phyloP scores from a whole-genome alignment of 2,113 vertebrate genomes.

The Campylomormyrus tamandua region DNA sequence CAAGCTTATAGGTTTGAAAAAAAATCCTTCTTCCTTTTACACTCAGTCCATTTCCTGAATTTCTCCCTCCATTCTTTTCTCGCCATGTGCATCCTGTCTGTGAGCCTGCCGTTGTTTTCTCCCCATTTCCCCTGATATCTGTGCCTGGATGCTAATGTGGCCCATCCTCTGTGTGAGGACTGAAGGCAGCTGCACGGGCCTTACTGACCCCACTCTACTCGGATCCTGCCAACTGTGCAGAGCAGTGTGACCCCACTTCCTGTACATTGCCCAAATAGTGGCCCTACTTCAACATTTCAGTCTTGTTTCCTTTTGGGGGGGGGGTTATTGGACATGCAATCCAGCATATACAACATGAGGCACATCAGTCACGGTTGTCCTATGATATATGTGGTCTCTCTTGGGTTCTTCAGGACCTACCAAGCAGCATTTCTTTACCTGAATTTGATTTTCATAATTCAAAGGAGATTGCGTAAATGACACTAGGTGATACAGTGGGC shows the following conservation, averaged over 20 bases:
- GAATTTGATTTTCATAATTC: background rate
- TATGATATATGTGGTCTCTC: background rate
- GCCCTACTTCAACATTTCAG: background rate
- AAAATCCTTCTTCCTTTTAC: conserved; percentile 45
- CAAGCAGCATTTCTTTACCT: background rate
- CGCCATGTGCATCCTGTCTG: conserved; percentile 61
- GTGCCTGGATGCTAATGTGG: background rate
- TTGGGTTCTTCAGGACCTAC: background rate
- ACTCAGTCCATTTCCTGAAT: conserved; percentile 56
- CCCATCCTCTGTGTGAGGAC: background rate
- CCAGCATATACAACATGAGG: background rate
- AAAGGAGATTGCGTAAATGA: background rate
- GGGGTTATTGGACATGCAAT: background rate
- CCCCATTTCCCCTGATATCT: conserved; percentile 24
- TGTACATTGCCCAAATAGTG: background rate
- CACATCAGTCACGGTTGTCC: background rate
- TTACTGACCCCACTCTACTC: background rate
- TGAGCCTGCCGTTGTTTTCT: conserved; percentile 39
- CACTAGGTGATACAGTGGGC: background rate
- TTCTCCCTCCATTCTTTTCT: conserved; percentile 47
- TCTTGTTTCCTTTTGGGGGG: background rate
- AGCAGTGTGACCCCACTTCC: background rate
- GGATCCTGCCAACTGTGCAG: background rate
- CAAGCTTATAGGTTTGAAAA: background rate
- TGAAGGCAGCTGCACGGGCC: background rate